Evolutionary conservation across 2,113 vertebrate species (phyloP).

Genomic region (Mesocricetus auratus): DNA sequence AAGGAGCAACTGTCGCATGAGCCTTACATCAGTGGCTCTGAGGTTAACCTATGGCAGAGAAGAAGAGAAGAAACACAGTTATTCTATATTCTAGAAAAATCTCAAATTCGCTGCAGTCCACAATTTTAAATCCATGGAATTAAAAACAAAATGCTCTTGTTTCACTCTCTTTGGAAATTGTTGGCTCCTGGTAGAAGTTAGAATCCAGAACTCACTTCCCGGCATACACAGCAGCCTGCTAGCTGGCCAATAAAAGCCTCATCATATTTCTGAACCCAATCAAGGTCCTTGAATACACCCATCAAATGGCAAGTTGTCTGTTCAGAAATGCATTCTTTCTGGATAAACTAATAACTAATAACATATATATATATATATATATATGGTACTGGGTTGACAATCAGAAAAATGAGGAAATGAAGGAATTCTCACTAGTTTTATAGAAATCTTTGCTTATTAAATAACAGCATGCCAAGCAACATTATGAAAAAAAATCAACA

Average conservation of each 20-base stretch:
- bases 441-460: background rate
- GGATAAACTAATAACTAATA: background rate
- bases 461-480: background rate
- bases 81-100: background rate
- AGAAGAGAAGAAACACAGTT: background rate
- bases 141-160: background rate
- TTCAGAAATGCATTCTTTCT: background rate
- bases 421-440: background rate
- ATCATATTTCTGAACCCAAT: background rate
- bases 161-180: background rate
- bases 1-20: slow-evolving; percentile 97
- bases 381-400: background rate
- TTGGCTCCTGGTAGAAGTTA: background rate
- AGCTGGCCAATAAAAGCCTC: background rate
- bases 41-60: slow-evolving; percentile 89
- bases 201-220: background rate
- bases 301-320: background rate
- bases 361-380: background rate
- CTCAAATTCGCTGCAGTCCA: background rate
- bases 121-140: background rate
- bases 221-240: background rate
- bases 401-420: background rate
- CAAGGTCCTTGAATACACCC: background rate
- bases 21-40: slow-evolving; percentile 94
- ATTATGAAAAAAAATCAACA: background rate